phyloP scores from a whole-genome alignment of 2,797 vertebrate species.

The Tapirus indicus region DNA sequence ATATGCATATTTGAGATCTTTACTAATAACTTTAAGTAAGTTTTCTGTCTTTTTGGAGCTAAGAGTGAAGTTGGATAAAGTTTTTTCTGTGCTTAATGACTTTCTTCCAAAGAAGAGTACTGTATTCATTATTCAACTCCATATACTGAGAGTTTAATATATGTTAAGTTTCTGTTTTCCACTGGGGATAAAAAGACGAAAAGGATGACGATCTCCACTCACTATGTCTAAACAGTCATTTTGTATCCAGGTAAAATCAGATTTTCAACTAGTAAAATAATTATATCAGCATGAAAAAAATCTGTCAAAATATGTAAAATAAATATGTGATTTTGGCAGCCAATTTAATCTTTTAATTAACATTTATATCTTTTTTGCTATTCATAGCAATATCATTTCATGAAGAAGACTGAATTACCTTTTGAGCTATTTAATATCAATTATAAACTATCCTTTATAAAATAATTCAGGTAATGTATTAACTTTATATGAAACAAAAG shows the following conservation, averaged over 20 bases:
- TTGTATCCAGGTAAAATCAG: not conserved
- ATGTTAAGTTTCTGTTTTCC: not conserved
- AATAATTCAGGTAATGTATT: conserved; percentile 32
- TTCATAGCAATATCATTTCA: conserved; percentile 45
- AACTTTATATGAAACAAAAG: not conserved
- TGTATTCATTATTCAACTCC: not conserved
- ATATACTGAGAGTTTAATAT: not conserved
- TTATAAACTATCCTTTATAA: not conserved
- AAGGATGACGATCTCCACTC: not conserved
- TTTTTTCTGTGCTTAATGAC: not conserved
- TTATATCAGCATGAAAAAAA: not conserved
- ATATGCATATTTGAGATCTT: not conserved
- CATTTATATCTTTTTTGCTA: not conserved
- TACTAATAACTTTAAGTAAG: not conserved
- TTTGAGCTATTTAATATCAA: not conserved
- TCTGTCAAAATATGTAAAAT: conserved; percentile 24
- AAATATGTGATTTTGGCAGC: conserved; percentile 3
- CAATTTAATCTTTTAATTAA: conserved; percentile 58
- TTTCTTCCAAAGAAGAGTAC: conserved; percentile 2
- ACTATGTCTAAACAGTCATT: not conserved
- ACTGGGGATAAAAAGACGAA: not conserved
- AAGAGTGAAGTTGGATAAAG: not conserved
- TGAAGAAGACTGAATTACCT: not conserved
- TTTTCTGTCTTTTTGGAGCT: not conserved
- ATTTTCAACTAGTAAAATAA: conserved; percentile 41